Percentiles rank a stretch among this genome's conserved stretches.
Evolutionary conservation across 2,113 vertebrate species (phyloP).

Genomic region (Ranitomeya variabilis): DNA sequence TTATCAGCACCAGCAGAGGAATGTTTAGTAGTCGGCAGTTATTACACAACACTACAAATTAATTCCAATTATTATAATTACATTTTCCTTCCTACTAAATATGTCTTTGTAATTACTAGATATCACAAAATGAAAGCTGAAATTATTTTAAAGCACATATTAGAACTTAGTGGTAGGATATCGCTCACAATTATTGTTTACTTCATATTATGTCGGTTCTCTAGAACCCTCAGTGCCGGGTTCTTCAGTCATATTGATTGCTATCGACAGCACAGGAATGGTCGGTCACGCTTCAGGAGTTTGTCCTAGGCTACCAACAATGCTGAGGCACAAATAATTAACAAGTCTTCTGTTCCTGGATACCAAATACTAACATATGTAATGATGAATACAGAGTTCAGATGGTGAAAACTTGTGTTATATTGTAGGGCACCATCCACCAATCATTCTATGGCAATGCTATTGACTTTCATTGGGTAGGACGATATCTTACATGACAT

Average conservation of each 20-base stretch:
- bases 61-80: constrained; percentile 59
- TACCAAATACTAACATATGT: background rate
- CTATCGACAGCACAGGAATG: background rate
- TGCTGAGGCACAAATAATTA: constrained; percentile 14
- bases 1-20: constrained; percentile 44
- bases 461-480: background rate
- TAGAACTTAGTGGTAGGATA: constrained; percentile 48
- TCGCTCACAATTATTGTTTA: constrained; percentile 53
- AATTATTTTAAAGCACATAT: constrained; percentile 59
- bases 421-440: background rate
- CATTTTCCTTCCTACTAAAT: constrained; percentile 59
- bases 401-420: background rate
- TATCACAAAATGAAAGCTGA: constrained; percentile 58
- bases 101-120: constrained; percentile 59
- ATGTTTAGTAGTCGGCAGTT: constrained; percentile 50
- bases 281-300: background rate
- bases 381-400: background rate
- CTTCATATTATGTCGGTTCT: constrained; percentile 23
- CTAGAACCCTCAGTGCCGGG: constrained; percentile 14
- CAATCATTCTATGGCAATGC: background rate
- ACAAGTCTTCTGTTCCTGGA: background rate
- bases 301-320: constrained; percentile 6
- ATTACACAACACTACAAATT: constrained; percentile 58
- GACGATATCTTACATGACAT: too few species aligned
- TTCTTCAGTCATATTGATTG: background rate